Percentiles rank a stretch among this genome's conserved stretches.
These are phyloP conservation scores for Eledone cirrhosa DNA, from an alignment of 2,888 invertebrate species.

Conservation along the genomic window DNA sequence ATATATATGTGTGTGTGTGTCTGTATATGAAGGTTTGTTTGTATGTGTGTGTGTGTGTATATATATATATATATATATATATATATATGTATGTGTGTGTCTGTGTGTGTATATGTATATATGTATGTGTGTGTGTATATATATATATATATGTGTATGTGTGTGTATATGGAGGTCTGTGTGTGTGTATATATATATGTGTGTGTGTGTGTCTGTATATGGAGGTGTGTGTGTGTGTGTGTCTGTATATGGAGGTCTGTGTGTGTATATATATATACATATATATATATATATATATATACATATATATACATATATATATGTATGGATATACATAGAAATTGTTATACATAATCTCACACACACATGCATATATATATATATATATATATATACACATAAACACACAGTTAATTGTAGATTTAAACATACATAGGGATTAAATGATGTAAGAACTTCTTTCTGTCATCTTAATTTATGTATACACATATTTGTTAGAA, in stretches of 20 bases:
- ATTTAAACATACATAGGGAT: too few species aligned
- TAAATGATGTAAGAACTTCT: too few species aligned
- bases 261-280: background rate
- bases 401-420: too few species aligned
- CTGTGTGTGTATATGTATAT: background rate
- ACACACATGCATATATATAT: background rate
- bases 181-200: background rate
- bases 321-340: background rate
- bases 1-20: background rate
- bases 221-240: background rate
- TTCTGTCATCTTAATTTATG: too few species aligned
- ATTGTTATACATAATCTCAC: background rate
- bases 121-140: background rate
- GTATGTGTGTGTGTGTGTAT: background rate
- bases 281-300: background rate
- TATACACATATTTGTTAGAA: too few species aligned
- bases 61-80: background rate
- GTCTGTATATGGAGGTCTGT: background rate
- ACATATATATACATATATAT: background rate
- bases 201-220: background rate
- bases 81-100: background rate
- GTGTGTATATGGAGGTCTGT: background rate
- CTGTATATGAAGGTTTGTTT: background rate
- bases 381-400: background rate
- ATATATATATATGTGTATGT: background rate